phyloP scores from a whole-genome alignment of 92 coral and sea anemone genomes.

The Heliopora coerulea region DNA sequence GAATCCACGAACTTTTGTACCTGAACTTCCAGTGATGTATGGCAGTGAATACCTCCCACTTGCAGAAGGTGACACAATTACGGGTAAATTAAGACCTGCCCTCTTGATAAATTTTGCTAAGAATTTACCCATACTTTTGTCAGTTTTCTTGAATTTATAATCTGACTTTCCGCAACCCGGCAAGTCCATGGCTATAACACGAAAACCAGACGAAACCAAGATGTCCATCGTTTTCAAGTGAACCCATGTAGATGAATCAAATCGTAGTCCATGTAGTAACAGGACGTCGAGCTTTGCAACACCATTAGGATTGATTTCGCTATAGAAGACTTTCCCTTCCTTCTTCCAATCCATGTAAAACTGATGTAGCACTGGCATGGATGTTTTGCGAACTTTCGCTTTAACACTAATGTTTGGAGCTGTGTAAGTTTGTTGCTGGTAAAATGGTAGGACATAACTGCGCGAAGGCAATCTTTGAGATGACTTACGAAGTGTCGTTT shows the following conservation, averaged over 20 bases:
- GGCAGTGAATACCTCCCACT: conserved; percentile 86
- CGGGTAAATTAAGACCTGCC: conserved; percentile 47
- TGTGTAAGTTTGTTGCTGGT: too few relatives aligned
- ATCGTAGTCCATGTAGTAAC: conserved; percentile 71
- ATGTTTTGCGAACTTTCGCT: too few relatives aligned
- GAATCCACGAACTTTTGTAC: conserved; percentile 55
- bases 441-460: too few relatives aligned
- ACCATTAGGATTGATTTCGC: conserved; percentile 49
- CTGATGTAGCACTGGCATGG: too few relatives aligned
- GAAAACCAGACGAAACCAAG: conserved; percentile 58
- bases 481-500: too few relatives aligned
- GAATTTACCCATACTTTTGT: conserved; percentile 50
- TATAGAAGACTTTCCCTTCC: conserved; percentile 77
- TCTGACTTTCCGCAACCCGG: conserved; percentile 69
- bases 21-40: conserved; percentile 31
- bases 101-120: conserved; percentile 52
- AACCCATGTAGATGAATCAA: conserved; percentile 71
- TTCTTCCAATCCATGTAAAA: too few relatives aligned
- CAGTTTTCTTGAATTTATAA: conserved; percentile 37
- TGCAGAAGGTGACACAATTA: conserved; percentile 81
- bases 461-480: too few relatives aligned
- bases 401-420: too few relatives aligned
- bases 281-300: conserved; percentile 49
- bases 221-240: conserved; percentile 63
- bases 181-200: conserved; percentile 75